Evolutionary conservation across 2,888 invertebrate genomes (phyloP).

Genomic region (Lasioglossum figueresi): DNA sequence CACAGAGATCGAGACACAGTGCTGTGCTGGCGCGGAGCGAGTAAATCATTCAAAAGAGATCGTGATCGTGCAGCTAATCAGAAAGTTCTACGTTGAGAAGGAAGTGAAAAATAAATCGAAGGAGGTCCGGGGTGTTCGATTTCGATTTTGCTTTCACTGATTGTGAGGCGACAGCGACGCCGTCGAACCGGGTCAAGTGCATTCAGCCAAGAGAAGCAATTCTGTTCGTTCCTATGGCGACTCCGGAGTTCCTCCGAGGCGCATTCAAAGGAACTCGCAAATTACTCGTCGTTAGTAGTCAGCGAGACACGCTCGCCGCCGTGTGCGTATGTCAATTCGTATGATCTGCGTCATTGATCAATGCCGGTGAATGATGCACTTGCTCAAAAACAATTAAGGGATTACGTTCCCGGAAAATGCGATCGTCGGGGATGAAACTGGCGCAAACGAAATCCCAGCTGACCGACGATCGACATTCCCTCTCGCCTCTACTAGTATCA

Average conservation of each 20-base stretch:
- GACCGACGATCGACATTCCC: not conserved
- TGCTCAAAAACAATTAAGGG: conserved; percentile 35
- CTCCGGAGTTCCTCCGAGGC: conserved; percentile 27
- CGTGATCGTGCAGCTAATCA: not conserved
- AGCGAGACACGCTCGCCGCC: conserved; percentile 54
- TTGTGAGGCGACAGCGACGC: conserved; percentile 29
- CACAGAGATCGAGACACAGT: not conserved
- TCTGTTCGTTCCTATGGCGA: conserved; percentile 31
- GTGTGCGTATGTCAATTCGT: conserved; percentile 36
- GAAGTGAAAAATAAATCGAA: not conserved
- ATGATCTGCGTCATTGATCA: conserved; percentile 57
- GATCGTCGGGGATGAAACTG: conserved; percentile 8
- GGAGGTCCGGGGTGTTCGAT: conserved; percentile 11
- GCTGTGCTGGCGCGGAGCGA: not conserved
- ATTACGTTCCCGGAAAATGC: conserved; percentile 28
- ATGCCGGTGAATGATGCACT: conserved; percentile 13
- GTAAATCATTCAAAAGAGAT: not conserved
- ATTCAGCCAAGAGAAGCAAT: conserved; percentile 54
- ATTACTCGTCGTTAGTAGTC: conserved; percentile 54
- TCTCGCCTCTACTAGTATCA: not conserved
- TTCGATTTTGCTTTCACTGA: conserved; percentile 52
- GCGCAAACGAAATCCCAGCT: not conserved
- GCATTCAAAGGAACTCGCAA: conserved; percentile 59
- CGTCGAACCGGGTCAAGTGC: conserved; percentile 74
- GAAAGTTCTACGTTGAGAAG: not conserved